Conservation (phyloP, 2,113 vertebrate species). For the Macquaria australasica region DNA sequence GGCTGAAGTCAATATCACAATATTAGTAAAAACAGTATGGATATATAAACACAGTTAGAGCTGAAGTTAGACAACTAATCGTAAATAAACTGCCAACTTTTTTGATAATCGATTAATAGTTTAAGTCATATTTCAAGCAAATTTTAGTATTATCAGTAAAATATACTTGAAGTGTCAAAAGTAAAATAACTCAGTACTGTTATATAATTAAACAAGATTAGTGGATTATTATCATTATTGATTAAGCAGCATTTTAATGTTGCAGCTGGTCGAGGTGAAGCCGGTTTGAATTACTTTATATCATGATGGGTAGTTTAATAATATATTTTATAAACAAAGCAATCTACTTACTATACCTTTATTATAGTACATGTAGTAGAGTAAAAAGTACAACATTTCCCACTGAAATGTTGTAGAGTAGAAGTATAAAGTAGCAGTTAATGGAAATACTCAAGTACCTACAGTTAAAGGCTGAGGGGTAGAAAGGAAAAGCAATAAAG, state of each 20-base stretch:
- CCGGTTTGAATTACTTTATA: background rate
- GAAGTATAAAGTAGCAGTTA: background rate
- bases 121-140: background rate
- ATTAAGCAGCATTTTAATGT: too few species aligned
- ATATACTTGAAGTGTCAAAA: too few species aligned
- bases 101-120: background rate
- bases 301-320: background rate
- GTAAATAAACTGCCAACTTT: background rate
- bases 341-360: background rate
- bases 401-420: too few species aligned
- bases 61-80: too few species aligned
- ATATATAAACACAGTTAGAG: background rate
- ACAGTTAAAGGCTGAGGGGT: background rate
- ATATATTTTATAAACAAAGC: background rate
- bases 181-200: too few species aligned
- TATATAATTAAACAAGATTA: too few species aligned
- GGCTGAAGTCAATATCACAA: background rate
- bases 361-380: background rate
- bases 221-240: too few species aligned
- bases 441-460: background rate
- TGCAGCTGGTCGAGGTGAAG: too few species aligned
- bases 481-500: background rate
- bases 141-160: background rate
- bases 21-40: background rate
- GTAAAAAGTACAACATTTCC: background rate